phyloP scores from a whole-genome alignment of 1,140 invertebrate genomes.

The Pseudomyrmex dendroicus region DNA sequence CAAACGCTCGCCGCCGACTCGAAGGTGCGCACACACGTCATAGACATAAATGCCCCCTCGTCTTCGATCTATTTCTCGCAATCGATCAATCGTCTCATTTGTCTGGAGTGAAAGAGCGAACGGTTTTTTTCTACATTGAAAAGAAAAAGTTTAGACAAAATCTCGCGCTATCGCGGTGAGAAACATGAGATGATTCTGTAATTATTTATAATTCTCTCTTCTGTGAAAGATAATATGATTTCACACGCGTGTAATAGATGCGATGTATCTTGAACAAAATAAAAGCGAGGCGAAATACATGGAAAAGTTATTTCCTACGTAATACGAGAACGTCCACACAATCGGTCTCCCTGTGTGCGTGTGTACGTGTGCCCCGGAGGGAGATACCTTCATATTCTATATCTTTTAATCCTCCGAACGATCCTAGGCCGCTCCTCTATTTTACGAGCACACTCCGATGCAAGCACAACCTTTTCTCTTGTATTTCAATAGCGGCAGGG shows the following conservation, averaged over 20 bases:
- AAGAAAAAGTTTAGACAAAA: background rate
- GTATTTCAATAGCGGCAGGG: slow-evolving; percentile 28
- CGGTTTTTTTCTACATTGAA: background rate
- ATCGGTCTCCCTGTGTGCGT: slow-evolving; percentile 27
- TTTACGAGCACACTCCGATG: slow-evolving; percentile 40
- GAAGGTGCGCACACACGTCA: slow-evolving; percentile 3
- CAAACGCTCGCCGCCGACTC: background rate
- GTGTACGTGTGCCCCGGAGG: no score
- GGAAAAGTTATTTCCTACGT: slow-evolving; percentile 37
- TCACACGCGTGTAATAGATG: background rate
- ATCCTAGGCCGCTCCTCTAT: slow-evolving; percentile 57
- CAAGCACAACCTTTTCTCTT: background rate
- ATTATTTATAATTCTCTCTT: background rate
- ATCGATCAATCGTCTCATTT: background rate
- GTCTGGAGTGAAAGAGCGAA: no score
- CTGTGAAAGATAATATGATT: background rate
- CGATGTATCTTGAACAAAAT: slow-evolving; percentile 15
- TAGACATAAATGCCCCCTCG: background rate
- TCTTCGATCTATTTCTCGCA: background rate
- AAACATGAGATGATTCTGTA: background rate
- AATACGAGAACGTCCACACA: slow-evolving; percentile 1
- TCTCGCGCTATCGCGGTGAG: background rate
- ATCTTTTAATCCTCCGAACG: slow-evolving; percentile 41
- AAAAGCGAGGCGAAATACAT: background rate
- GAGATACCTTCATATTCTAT: slow-evolving; percentile 3